Evolutionary conservation across 2,797 vertebrate genomes (phyloP), one percentile per base, ranked within the genome.

Genomic region (Microctenopoma steveboyesi): DNA sequence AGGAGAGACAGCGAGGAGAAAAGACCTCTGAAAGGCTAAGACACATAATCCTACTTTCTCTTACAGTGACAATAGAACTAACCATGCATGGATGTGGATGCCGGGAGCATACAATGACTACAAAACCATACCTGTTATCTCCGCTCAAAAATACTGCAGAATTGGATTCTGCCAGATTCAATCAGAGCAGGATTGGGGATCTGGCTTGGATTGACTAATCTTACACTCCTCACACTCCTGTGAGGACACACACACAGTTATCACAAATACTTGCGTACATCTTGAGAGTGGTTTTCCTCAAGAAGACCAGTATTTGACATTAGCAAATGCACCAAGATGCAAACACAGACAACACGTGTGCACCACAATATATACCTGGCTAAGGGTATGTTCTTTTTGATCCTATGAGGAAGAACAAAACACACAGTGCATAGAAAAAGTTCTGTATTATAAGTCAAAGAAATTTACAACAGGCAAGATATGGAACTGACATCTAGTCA

Each of bases 21-120:
- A 78, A 72, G 61, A 74, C 78, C 80, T 84, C 68, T 86, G 64
- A 84, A 78, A 80, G 80, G 81, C 76, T 90, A 78, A 91, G 85
- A 86, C 79, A 76, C 76, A 80, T 91, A 92, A 93, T 92, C 89
- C 88, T 62, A 49, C 78, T 76, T 85, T 85, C 74, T 83, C 82
- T 83, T 64, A 79, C 39, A 64, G 77, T 76, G 86, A 86, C 74
- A 82, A 70, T 72, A 62, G 56, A 65, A 37, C 75, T 69, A 72
- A 84, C 79, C 73, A 53, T 72, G 63, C 79, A 86, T 77, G 81
- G 73, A 68, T 69, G 65, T 76, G 69, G 82, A 86, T 67, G 74
- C 52, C 50, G 83, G 82, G 69, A 79, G 52, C 42, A 54, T 64
- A 76, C 54, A 27, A 59, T 63, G 76, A 81, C 85, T 83, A 67